These are phyloP conservation scores for Lasioglossum vierecki DNA, from an alignment of 2,888 invertebrate genomes.

Conservation along the genomic window DNA sequence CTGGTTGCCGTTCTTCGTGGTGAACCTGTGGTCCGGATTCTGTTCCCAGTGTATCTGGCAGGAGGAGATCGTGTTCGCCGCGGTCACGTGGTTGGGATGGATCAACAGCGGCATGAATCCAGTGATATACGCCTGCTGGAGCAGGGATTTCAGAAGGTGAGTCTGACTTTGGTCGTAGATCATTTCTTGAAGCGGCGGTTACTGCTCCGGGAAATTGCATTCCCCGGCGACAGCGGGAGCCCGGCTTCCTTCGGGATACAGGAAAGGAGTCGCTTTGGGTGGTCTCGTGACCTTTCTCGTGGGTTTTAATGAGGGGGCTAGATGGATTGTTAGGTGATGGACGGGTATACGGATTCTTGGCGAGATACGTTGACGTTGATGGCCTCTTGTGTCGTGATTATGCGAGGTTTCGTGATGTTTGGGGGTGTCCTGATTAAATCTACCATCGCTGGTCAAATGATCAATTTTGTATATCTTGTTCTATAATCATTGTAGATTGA, in stretches of 20 bases:
- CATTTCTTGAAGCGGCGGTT: neutral
- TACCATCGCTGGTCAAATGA: neutral
- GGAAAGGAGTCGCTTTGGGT: neutral
- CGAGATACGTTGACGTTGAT: neutral
- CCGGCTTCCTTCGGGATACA: neutral
- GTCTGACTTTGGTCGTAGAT: slow-evolving; percentile 69
- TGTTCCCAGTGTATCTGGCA: slow-evolving; percentile 94
- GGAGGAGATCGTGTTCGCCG: slow-evolving; percentile 93
- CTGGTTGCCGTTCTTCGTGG: slow-evolving; percentile 98
- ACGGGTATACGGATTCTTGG: neutral
- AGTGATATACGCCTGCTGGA: slow-evolving; percentile 99
- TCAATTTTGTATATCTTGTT: neutral
- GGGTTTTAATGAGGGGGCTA: neutral
- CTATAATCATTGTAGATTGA: neutral
- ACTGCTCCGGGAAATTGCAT: neutral
- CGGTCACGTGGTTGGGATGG: slow-evolving; percentile 98
- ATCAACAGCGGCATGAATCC: slow-evolving; percentile 98
- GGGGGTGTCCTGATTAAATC: neutral
- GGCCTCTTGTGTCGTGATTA: neutral
- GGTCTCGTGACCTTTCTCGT: neutral
- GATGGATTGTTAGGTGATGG: neutral
- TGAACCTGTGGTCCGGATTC: slow-evolving; percentile 95
- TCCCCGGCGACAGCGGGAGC: neutral
- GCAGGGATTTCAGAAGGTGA: slow-evolving; percentile 97
- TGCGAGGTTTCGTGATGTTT: neutral